Base-by-base conservation (phyloP, 1,140 invertebrate genomes). In the Capitella teleta region DNA sequence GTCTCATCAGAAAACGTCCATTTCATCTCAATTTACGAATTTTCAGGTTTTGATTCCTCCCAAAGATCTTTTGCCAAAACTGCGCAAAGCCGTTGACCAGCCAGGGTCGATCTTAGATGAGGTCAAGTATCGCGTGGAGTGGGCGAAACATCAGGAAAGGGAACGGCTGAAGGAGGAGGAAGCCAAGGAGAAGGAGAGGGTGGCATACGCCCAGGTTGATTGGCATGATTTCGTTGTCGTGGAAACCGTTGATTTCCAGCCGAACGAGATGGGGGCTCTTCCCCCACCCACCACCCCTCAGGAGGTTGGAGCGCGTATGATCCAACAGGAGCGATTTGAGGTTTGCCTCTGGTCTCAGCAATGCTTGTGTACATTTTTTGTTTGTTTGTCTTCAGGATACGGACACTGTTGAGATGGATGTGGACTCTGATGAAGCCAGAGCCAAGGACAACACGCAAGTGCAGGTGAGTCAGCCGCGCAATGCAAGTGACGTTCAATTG, bases 171-270 rank as follows among this genome's bases (percentile, higher is more conserved):
- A 86, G 53, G 91, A 96, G 68, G 91, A 98, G 67, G 91, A 95
- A 61, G 87, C 88, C 61, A 78, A 89, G 16, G 95, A 99, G 70
- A 80, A 86, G 32, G 96, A 98, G 72, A 79, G 93, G 73, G 81
- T 96, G 28, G 91, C 93, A 0, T 98, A 98, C 68, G 89, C 91
- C 2, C 88, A 93, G 62, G 97, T 99, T 57, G 96, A 99, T 68
- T 99, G 96, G 96, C 96, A 99, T 67, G 94, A 98, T 74, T 99
- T 99, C 76, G 94, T 98, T 1, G 93, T 99, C 0, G 96, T 99
- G 0, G 95, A 99, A 73, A 98, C 94, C 0, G 94, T 99, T 0
- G 96, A 99, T 70, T 99, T 98, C 71, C 90, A 97, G 58, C 86
- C 88, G 0, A 90, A 89, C 62, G 95, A 99, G 74, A 82, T 85